Evolutionary conservation across 2,113 vertebrate species (phyloP), one percentile per base, ranked within the genome.

Genomic region (Prinia subflava): DNA sequence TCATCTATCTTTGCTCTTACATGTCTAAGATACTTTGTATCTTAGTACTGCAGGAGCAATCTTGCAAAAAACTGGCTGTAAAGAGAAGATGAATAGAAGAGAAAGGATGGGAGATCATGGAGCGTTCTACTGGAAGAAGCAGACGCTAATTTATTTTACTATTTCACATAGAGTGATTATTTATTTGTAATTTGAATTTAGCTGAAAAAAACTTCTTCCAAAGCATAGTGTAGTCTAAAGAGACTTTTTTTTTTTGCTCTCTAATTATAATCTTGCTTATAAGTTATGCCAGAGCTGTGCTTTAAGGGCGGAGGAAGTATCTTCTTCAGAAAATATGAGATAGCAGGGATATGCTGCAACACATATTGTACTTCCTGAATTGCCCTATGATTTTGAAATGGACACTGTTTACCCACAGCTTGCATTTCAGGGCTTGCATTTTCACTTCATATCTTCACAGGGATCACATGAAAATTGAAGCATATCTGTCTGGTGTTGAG

Each of bases 1-100:
- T 73, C 49, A 21, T 46, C 39, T 63, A 2, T 75, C 57, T 87
- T 73, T 74, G n/a, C 9, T 78, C 33, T 94, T 92, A 47, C 67
- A 16, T 41, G 17, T 56, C 52, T 60, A n/a, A n/a, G n/a, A n/a
- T n/a, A 33, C 19, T 79, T 87, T 91, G 78, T 79, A 37, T 79
- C 50, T 87, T 62, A 99, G 98, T 94, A 99, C 98, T 75, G 99
- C 98, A 84, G 99, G 99, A 97, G 98, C 98, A 73, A 98, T 99
- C 79, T 97, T 99, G 74, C 98, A 99, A 81, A 99, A 99, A 98
- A 99, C 23, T 99, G 98, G 98, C 99, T 55, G 98, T 95, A 99
- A 98, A 98, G 96, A 99, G 94, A 99, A 99, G 96, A 98, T 97
- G 97, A 97, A 98, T 33, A 97, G 97, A 75, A 98, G 97, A n/a